Base-by-base conservation (phyloP, 1,140 invertebrate species). In the Maconellicoccus hirsutus region DNA sequence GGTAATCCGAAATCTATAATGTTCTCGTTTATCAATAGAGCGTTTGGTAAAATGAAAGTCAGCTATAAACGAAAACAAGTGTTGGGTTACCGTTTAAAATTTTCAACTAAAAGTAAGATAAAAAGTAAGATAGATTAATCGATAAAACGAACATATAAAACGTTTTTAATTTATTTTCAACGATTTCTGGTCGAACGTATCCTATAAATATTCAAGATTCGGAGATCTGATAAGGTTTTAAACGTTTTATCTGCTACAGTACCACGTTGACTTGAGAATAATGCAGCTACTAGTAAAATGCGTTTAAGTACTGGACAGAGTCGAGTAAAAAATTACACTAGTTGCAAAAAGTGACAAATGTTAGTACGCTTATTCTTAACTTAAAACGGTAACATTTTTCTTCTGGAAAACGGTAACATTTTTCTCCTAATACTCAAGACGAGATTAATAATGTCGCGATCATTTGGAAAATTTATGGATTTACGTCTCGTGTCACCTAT, bases 91-190 rank as follows among this genome's bases (percentile, higher is more conserved):
- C 42, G 42, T 52, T 52, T 52, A 52, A 52, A 52, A 52, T 52
- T 52, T 52, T 52, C 42, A 52, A 19, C 42, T 14, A 66, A 66
- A 19, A 66, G 61, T 66, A 66, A 66, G 25, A 66, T 66, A 66
- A 25, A 66, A 66, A 26, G 22, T 25, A 66, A 66, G 61, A 66
- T 66, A 66, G 61, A 66, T 66, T 66, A 23, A 26, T 66, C 61
- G 61, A 66, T 66, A 66, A 26, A 66, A 26, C 61, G 61, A 66
- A 66, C 61, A 66, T 66, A 66, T 25, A 66, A 66, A 66, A 66
- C 61, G 22, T 66, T 66, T 66, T 66, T 66, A 66, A 66, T 66
- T 66, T 66, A 66, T 66, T 66, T 66, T 66, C 61, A 66, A 66
- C 61, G 25, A 66, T 66, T 66, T 66, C 61, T 26, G 25, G 61